These are phyloP conservation scores for Brenthis hecate DNA, from an alignment of 2,888 invertebrate species.

Conservation along the genomic window DNA sequence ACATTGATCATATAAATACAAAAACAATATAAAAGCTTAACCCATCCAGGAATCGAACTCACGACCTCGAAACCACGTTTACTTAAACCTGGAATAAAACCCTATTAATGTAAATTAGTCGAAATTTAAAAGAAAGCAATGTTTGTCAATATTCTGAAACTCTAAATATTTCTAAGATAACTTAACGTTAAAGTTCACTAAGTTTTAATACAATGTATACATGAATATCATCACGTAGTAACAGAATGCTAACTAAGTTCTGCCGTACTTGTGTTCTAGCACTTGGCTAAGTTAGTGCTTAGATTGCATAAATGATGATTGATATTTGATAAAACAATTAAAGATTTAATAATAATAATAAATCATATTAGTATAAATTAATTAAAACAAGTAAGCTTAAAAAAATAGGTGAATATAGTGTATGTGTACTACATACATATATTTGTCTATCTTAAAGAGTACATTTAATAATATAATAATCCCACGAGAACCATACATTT, in stretches of 20 bases:
- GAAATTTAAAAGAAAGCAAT: background rate
- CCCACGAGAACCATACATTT: too few relatives aligned
- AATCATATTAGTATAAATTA: background rate
- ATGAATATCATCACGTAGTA: constrained; percentile 21
- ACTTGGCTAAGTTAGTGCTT: background rate
- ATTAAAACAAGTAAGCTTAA: too few relatives aligned
- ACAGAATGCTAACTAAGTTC: constrained; percentile 12
- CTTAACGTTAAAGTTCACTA: constrained; percentile 13
- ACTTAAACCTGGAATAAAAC: too few relatives aligned
- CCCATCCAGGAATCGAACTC: too few relatives aligned
- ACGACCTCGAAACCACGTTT: too few relatives aligned
- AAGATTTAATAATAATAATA: background rate
- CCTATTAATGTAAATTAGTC: too few relatives aligned
- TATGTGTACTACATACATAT: too few relatives aligned
- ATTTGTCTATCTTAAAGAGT: too few relatives aligned
- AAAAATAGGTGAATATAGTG: too few relatives aligned
- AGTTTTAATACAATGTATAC: constrained; percentile 17
- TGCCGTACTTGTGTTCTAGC: background rate
- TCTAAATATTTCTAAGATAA: constrained; percentile 10
- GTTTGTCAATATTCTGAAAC: background rate
- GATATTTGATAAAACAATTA: background rate
- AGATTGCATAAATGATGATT: background rate
- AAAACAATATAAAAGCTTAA: too few relatives aligned
- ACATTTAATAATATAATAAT: too few relatives aligned
- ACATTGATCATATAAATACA: too few relatives aligned